A percentile compares a stretch with the other conserved stretches of the same genome.
Conservation (phyloP, 1,140 invertebrate species). For the Psilanteris sp. region DNA sequence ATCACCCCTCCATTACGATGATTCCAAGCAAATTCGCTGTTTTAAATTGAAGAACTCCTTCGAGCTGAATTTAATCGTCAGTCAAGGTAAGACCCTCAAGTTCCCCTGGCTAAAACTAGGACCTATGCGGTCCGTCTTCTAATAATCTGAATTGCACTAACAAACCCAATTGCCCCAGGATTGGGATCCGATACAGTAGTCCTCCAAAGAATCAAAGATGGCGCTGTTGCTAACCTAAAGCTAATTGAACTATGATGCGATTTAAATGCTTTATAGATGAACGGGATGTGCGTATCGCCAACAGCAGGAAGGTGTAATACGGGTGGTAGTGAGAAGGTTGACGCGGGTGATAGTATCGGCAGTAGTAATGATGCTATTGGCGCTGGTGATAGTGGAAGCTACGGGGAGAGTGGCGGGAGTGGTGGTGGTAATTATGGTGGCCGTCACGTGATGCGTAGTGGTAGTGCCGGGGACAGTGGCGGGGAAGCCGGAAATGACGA, state of each 20-base stretch:
- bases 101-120: no score
- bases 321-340: constrained; percentile 71
- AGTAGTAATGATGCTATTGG: constrained; percentile 69
- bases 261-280: constrained; percentile 84
- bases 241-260: constrained; percentile 59
- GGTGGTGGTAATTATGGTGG: constrained; percentile 73
- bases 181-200: neutral
- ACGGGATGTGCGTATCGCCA: constrained; percentile 87
- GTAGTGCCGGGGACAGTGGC: constrained; percentile 65
- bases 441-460: constrained; percentile 69
- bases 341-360: constrained; percentile 71
- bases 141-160: no score
- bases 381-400: constrained; percentile 63
- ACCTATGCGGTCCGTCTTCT: no score
- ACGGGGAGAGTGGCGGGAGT: constrained; percentile 67
- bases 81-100: no score
- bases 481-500: constrained; percentile 68
- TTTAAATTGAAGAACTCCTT: no score
- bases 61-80: no score
- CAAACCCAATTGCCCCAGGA: no score
- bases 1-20: no score
- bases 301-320: constrained; percentile 78
- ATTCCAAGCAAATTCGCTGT: no score
- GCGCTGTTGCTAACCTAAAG: constrained; percentile 9
- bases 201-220: constrained; percentile 11